Conservation (phyloP, 1,140 invertebrate genomes). For the Euwallacea similis region DNA sequence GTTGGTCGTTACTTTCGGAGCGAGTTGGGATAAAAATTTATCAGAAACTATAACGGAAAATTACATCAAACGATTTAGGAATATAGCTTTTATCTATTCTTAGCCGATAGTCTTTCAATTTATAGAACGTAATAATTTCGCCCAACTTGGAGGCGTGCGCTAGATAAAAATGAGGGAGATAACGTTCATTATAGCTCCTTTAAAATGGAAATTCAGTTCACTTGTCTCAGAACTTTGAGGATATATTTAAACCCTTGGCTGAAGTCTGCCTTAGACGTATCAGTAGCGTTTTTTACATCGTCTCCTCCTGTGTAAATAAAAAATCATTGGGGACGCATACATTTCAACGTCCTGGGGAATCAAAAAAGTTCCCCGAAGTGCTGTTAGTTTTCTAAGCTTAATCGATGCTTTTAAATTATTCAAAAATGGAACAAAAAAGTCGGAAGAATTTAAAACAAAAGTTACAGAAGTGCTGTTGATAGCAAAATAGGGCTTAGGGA, state of each 20-base stretch:
- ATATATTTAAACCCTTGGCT: not conserved
- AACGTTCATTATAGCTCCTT: not conserved
- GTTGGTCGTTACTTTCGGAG: too few species aligned
- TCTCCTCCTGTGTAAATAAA: not conserved
- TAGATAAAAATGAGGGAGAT: not conserved
- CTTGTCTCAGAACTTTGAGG: not conserved
- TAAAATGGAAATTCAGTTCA: not conserved
- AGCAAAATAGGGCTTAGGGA: not conserved
- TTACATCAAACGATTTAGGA: too few species aligned
- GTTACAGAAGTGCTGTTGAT: not conserved
- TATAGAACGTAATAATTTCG: not conserved
- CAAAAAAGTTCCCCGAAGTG: not conserved
- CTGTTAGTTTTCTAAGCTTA: not conserved
- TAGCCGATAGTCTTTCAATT: not conserved
- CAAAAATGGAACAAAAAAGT: not conserved
- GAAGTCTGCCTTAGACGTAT: not conserved
- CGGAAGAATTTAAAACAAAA: not conserved
- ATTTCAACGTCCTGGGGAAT: not conserved
- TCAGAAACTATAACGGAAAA: too few species aligned
- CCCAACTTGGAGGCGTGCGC: not conserved
- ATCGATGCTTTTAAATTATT: not conserved
- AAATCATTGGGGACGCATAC: not conserved
- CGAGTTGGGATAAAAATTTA: too few species aligned
- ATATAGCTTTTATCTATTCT: too few species aligned
- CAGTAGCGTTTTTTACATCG: not conserved